phyloP scores from a whole-genome alignment of 2,888 invertebrate species.

The Sympetrum striolatum region DNA sequence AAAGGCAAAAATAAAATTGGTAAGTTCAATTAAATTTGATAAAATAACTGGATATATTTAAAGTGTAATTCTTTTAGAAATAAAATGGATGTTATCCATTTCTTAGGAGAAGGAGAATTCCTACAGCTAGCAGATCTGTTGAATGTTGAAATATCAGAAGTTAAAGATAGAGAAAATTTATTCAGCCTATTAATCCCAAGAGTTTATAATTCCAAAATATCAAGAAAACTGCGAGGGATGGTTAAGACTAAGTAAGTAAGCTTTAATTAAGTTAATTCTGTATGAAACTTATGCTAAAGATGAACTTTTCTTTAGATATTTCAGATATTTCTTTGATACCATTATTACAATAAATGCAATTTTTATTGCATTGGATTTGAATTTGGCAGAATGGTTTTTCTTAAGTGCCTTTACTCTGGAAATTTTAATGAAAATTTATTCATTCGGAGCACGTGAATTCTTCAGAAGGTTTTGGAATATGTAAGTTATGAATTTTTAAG shows the following conservation, averaged over 20 bases:
- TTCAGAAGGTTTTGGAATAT: slow-evolving; percentile 59
- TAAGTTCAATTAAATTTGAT: slow-evolving; percentile 46
- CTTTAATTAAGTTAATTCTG: neutral
- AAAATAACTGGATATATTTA: neutral
- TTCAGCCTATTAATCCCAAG: slow-evolving; percentile 54
- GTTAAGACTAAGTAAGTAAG: slow-evolving; percentile 56
- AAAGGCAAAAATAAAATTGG: slow-evolving; percentile 54
- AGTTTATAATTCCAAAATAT: slow-evolving; percentile 54
- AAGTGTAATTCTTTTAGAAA: neutral
- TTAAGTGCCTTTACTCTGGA: slow-evolving; percentile 58
- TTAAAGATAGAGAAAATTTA: slow-evolving; percentile 55
- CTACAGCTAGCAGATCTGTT: slow-evolving; percentile 58
- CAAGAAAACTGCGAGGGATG: slow-evolving; percentile 53
- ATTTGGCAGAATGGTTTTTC: slow-evolving; percentile 59
- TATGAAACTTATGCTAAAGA: neutral
- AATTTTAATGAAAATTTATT: slow-evolving; percentile 59
- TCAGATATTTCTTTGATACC: slow-evolving; percentile 59
- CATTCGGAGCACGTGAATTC: slow-evolving; percentile 57
- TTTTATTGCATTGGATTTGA: slow-evolving; percentile 56
- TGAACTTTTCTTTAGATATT: slow-evolving; percentile 54
- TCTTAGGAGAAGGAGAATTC: slow-evolving; percentile 57
- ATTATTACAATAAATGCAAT: slow-evolving; percentile 60
- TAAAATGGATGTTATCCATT: neutral
- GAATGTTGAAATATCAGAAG: slow-evolving; percentile 58
- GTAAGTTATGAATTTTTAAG: slow-evolving; percentile 53